Base-by-base conservation (phyloP, 2,797 vertebrate genomes). In the Distichodus sexfasciatus region DNA sequence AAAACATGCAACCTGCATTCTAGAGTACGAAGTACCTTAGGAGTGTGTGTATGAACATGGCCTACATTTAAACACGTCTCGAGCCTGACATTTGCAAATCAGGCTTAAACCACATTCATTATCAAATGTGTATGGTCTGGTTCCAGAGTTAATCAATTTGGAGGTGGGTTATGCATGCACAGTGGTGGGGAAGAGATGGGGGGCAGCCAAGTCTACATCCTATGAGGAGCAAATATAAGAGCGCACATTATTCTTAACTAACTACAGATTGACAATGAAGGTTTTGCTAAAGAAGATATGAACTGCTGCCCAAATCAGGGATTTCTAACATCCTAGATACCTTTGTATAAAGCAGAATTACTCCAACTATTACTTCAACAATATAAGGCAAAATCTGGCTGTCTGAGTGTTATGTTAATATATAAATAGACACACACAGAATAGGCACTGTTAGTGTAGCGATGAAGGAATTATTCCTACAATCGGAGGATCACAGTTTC, bases 31-130 rank as follows among this genome's bases (percentile, higher is more conserved):
- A 26, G 19, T 47, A 59, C 19, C 23, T 40, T 26, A 24, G 23
- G 15, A 44, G 24, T 54, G 24, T 51, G 10, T 17, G 23, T 6
- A 38, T 19, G 14, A 6, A 38, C 48, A 55, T 41, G 59, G 7
- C 11, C 58, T 62, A 46, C 33, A 46, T 54, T 41, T 38, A 60
- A 59, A 59, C 51, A 17, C 46, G 44, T 59, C 36, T 43, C 33
- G 41, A 58, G 58, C 36, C 35, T 10, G 35, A 50, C 29, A 3
- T 33, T 36, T 66, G 33, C 17, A 35, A 60, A 65, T 48, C 60
- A 8, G 14, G 21, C 11, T n/a, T 38, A 61, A 51, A 46, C 51
- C 0, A 17, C 47, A 31, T 70, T 63, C 62, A 63, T 53, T 53
- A 63, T 38, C 43, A 10, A 5, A 74, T 59, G 33, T 17, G 51